Conservation (phyloP, 2,888 invertebrate genomes). For the Drosophila tripunctata region DNA sequence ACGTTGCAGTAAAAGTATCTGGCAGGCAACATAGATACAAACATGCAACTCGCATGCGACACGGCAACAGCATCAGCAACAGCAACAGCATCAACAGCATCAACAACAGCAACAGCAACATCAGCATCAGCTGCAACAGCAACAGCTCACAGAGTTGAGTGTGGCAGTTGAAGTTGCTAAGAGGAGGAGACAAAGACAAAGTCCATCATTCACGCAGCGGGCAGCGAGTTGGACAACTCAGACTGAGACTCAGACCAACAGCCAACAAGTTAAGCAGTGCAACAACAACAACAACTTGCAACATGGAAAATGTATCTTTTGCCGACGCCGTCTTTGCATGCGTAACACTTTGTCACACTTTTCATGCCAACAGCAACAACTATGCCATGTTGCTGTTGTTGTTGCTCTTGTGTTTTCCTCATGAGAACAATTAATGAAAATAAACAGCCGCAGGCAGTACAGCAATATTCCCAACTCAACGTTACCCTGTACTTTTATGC, state of each 20-base stretch:
- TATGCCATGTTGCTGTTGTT: conserved; percentile 39
- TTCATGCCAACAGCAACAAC: conserved; percentile 75
- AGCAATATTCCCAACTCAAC: conserved; percentile 15
- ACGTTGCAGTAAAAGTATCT: conserved; percentile 76
- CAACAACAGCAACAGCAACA: conserved; percentile 27
- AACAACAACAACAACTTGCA: conserved; percentile 44
- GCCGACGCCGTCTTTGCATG: conserved; percentile 76
- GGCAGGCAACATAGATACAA: conserved; percentile 76
- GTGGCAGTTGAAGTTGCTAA: conserved; percentile 53
- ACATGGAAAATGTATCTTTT: conserved; percentile 76
- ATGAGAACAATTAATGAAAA: conserved; percentile 81
- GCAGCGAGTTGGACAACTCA: conserved; percentile 68
- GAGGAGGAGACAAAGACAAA: conserved; percentile 68
- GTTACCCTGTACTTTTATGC: conserved; percentile 27
- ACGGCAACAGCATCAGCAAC: conserved; percentile 38
- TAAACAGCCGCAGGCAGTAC: conserved; percentile 76
- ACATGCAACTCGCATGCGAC: conserved; percentile 67
- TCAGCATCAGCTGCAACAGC: conserved; percentile 28
- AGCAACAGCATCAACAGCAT: conserved; percentile 30
- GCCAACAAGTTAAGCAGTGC: conserved; percentile 61
- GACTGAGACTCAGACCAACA: conserved; percentile 48
- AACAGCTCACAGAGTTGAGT: conserved; percentile 32
- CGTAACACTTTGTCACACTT: conserved; percentile 80
- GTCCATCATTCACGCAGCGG: conserved; percentile 82
- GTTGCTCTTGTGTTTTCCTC: conserved; percentile 66